Evolutionary conservation across 2,888 invertebrate genomes (phyloP).

Genomic region (Trisateles emortualis): DNA sequence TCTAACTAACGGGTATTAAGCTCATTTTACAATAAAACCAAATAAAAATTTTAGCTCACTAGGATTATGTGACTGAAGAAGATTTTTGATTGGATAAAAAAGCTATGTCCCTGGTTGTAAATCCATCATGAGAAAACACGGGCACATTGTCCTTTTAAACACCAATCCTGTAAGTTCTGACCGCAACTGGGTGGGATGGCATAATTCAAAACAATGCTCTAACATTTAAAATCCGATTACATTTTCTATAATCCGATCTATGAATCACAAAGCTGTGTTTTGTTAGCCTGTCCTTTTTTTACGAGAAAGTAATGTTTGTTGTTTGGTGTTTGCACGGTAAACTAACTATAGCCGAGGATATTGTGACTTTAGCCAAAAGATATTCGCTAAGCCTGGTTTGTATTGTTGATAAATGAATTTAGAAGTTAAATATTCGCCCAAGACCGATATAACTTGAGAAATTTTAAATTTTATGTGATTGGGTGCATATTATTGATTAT

Average conservation of each 20-base stretch:
- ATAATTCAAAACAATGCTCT: constrained; percentile 72
- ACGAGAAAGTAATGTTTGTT: constrained; percentile 40
- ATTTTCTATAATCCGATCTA: constrained; percentile 63
- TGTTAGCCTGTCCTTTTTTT: constrained; percentile 63
- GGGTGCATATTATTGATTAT: constrained; percentile 15
- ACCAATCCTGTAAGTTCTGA: constrained; percentile 18
- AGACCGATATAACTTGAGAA: too few species aligned
- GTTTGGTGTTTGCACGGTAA: constrained; percentile 41
- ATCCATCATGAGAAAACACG: constrained; percentile 42
- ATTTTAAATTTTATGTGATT: constrained; percentile 19
- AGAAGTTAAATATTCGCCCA: constrained; percentile 15
- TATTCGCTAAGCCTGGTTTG: constrained; percentile 23
- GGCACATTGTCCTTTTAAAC: constrained; percentile 33
- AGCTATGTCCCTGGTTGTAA: constrained; percentile 40
- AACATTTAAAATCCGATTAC: constrained; percentile 79
- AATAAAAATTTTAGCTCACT: constrained; percentile 8
- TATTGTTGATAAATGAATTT: constrained; percentile 42
- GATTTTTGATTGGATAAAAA: constrained; percentile 44
- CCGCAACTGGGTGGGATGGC: constrained; percentile 69
- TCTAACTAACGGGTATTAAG: not conserved
- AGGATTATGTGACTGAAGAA: constrained; percentile 26
- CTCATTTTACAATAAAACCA: constrained; percentile 14
- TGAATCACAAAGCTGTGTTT: constrained; percentile 61
- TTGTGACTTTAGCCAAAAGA: constrained; percentile 1
- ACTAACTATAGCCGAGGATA: not conserved